Evolutionary conservation across 2,113 vertebrate species (phyloP).

Genomic region (Psettodes erumei): DNA sequence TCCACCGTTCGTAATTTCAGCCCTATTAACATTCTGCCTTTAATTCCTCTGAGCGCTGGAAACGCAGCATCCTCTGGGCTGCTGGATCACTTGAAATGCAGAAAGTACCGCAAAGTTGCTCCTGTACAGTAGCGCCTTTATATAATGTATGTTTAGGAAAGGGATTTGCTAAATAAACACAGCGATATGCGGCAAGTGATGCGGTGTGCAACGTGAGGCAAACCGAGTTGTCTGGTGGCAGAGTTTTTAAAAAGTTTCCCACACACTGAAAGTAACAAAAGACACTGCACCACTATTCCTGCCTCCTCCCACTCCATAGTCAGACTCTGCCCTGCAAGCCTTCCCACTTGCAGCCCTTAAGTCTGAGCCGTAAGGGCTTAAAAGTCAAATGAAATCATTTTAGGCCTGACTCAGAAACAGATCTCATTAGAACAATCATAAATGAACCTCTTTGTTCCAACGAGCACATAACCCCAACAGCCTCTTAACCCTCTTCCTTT

Average conservation of each 20-base stretch:
- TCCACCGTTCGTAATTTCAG: conserved; percentile 71
- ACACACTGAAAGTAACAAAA: conserved; percentile 32
- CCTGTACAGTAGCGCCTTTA: conserved; percentile 20
- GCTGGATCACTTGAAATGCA: conserved; percentile 58
- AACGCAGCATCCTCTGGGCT: conserved; percentile 55
- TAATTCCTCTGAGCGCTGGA: conserved; percentile 67
- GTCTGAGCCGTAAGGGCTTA: conserved; percentile 53
- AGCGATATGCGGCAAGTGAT: neutral
- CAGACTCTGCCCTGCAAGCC: conserved; percentile 20
- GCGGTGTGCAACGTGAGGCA: neutral
- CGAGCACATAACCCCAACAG: conserved; percentile 41
- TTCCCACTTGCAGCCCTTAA: conserved; percentile 34
- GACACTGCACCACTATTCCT: neutral
- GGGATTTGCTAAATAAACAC: conserved; percentile 42
- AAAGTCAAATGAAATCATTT: conserved; percentile 66
- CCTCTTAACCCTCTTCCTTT: conserved; percentile 53
- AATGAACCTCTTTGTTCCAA: conserved; percentile 71
- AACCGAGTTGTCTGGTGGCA: conserved; percentile 34
- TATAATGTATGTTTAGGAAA: conserved; percentile 28
- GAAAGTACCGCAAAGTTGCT: conserved; percentile 27
- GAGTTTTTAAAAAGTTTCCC: conserved; percentile 43
- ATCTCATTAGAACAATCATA: conserved; percentile 71
- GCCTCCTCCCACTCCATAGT: conserved; percentile 2
- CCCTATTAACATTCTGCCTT: conserved; percentile 65
- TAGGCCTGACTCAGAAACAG: conserved; percentile 56